phyloP scores from a whole-genome alignment of 2,888 invertebrate species.

The Noctuana brunneofusca region DNA sequence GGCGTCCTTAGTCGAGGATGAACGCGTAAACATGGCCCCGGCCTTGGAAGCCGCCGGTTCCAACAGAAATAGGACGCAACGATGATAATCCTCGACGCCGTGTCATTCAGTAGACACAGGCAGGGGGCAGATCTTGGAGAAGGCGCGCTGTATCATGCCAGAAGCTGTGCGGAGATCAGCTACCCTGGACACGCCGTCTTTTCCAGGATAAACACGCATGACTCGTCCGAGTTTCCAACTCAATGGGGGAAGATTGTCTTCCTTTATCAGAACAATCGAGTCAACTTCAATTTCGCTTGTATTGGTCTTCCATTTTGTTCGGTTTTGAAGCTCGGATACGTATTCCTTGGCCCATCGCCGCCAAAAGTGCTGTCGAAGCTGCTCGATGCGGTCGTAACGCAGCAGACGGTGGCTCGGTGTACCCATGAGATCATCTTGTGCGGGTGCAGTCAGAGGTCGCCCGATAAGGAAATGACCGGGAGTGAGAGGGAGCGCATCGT shows the following conservation, averaged over 20 bases:
- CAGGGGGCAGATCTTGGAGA: background rate
- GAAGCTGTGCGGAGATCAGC: background rate
- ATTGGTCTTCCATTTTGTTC: background rate
- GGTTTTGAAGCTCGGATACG: background rate
- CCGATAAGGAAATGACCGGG: background rate
- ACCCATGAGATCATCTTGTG: background rate
- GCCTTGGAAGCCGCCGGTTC: background rate
- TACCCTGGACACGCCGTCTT: background rate
- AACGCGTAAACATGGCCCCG: slow-evolving; percentile 1
- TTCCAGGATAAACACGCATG: background rate
- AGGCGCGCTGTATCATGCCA: background rate
- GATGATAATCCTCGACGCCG: too few relatives aligned
- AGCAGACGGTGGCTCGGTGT: background rate
- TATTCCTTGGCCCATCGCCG: background rate
- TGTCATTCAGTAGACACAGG: background rate
- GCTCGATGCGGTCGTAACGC: background rate
- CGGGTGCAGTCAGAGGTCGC: background rate
- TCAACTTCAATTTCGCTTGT: background rate
- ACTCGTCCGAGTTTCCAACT: background rate
- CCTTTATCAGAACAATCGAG: background rate
- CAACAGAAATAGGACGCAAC: background rate
- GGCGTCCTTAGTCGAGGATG: too few relatives aligned
- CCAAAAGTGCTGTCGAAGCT: background rate
- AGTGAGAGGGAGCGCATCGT: background rate
- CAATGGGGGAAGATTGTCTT: background rate